Base-by-base conservation (phyloP, 2,888 invertebrate genomes). In the Perithous albicinctus region DNA sequence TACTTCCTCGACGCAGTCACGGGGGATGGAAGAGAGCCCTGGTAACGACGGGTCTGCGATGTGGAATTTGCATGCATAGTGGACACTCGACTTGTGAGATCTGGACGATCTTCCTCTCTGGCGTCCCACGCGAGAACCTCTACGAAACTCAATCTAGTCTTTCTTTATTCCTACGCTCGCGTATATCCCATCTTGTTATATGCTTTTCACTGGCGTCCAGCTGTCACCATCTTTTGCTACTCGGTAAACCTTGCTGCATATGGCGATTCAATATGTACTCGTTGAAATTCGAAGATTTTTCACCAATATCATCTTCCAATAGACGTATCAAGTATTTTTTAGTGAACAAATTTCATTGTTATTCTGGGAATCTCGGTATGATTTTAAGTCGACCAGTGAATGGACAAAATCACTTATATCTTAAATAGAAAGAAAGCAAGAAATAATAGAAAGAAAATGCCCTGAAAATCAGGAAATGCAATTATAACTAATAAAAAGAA, bases 41-140 rank as follows among this genome's bases (percentile, higher is more conserved):
- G 70, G 72, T 76, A 80, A 80, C 79, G 70, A 66, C 51, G 75
- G 75, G 59, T 72, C 48, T 48, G 64, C 72, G 78, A 82, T 80
- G 73, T 81, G 83, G 78, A 78, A 87, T 87, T 87, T 85, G 85
- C 87, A 86, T 87, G 84, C 86, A 85, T 83, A 87, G 86, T 87
- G 84, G 85, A 84, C 85, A 84, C 84, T 78, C 80, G 35, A 66
- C 73, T 75, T 51, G 66, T 67, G 56, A 61, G 76, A 82, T 80
- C 76, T 38, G 54, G 64, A 66, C 59, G 76, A 84, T 80, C 70
- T 66, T 32, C 61, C 78, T 61, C 56, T 63, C 56, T 20, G 26
- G 20, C 43, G 4, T 26, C 63, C 35, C 43, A 18, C 54, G 23
- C 48, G 48, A 43, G 59, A 61, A 66, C 66, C 80, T 72, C 80